phyloP scores from a whole-genome alignment of 2,113 vertebrate genomes.

The Malaclemys terrapin region DNA sequence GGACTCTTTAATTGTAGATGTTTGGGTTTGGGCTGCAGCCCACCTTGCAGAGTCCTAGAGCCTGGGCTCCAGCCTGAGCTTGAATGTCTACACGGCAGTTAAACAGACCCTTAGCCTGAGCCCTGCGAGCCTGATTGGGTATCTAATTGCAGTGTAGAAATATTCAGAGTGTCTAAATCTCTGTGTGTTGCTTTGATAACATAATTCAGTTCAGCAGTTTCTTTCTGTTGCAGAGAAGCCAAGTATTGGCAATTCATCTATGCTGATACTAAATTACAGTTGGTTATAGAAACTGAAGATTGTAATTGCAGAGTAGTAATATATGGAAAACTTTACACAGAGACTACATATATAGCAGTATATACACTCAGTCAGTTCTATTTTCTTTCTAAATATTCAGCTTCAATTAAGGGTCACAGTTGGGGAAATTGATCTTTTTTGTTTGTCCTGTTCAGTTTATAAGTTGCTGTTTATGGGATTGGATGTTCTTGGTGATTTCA shows the following conservation, averaged over 20 bases:
- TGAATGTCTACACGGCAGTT: not conserved
- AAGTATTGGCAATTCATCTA: constrained; percentile 46
- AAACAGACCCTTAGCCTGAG: not conserved
- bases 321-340: constrained; percentile 43
- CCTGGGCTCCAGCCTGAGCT: not conserved
- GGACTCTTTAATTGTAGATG: no score
- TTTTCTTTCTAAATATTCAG: constrained; percentile 27
- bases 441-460: not conserved
- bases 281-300: not conserved
- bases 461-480: constrained; percentile 17
- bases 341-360: constrained; percentile 23
- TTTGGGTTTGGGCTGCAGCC: no score
- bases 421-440: not conserved
- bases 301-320: constrained; percentile 52
- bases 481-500: constrained; percentile 16
- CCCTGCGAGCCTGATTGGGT: not conserved
- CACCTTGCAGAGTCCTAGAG: not conserved
- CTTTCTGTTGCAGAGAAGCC: constrained; percentile 30
- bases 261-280: constrained; percentile 10
- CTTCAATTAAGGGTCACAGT: constrained; percentile 8
- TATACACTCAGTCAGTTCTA: not conserved
- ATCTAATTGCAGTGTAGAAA: not conserved
- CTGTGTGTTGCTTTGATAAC: not conserved
- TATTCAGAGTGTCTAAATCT: not conserved
- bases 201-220: constrained; percentile 25